Percentiles rank a stretch among this genome's conserved stretches.
Evolutionary conservation across 37 sponge, comb jelly and placozoan species (phyloP).

Genomic region (Halisarca cf. caerulea): DNA sequence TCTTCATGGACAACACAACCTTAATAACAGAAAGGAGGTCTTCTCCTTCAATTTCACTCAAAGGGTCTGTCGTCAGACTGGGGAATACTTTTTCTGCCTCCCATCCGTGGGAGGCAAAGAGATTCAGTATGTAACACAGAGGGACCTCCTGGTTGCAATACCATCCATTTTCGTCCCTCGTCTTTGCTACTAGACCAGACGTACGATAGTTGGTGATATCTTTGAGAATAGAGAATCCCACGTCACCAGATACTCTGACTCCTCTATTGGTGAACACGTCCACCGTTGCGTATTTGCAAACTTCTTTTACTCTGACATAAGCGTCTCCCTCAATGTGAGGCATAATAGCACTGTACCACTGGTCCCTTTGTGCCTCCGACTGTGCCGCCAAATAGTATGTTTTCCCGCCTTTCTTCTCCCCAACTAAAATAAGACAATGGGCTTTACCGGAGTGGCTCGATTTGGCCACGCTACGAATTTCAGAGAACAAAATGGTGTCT

Average conservation of each 20-base stretch:
- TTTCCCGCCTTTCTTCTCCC: conserved; percentile 45
- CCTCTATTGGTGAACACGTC: conserved; percentile 72
- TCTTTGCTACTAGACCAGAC: conserved; percentile 41
- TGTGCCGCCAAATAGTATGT: conserved; percentile 73
- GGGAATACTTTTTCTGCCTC: conserved; percentile 54
- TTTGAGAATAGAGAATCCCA: conserved; percentile 56
- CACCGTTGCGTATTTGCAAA: conserved; percentile 61
- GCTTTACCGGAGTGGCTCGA: conserved; percentile 51
- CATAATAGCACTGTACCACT: conserved; percentile 61
- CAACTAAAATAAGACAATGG: conserved; percentile 56
- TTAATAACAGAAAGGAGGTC: conserved; percentile 43
- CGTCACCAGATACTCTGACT: conserved; percentile 67
- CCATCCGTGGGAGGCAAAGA: conserved; percentile 71
- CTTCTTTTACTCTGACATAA: background rate
- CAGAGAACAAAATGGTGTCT: conserved; percentile 43
- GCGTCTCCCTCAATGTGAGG: conserved; percentile 15
- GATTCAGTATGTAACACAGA: conserved; percentile 44
- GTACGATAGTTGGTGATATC: conserved; percentile 11
- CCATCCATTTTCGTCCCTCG: conserved; percentile 70
- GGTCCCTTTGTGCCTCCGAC: conserved; percentile 24
- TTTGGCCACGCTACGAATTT: conserved; percentile 49
- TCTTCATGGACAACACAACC: conserved; percentile 52
- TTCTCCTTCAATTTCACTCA: conserved; percentile 12
- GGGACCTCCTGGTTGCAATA: conserved; percentile 64
- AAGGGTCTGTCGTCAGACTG: conserved; percentile 39